Evolutionary conservation across 2,888 invertebrate species (phyloP).

Genomic region (Cataglyphis altisquamis): DNA sequence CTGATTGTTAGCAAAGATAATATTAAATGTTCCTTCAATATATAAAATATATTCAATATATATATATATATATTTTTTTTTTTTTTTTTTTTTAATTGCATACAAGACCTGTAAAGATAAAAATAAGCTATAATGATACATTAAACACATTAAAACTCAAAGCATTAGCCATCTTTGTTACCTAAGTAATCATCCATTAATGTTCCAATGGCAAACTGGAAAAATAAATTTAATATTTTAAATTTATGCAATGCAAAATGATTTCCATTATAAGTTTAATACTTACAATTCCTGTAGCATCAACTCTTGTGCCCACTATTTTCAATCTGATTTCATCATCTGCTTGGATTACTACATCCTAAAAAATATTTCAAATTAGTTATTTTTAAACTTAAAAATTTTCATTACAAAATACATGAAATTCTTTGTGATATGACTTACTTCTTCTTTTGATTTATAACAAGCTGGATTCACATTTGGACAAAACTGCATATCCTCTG

Average conservation of each 20-base stretch:
- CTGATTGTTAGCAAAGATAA: conserved; percentile 28
- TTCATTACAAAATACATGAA: not conserved
- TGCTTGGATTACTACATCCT: conserved; percentile 97
- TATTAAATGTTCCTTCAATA: conserved; percentile 13
- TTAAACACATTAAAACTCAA: not conserved
- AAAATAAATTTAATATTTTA: conserved; percentile 84
- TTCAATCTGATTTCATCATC: conserved; percentile 99
- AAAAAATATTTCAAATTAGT: conserved; percentile 49
- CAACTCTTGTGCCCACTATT: conserved; percentile 99
- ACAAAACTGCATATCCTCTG: conserved; percentile 99
- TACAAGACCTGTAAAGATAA: conserved; percentile 76
- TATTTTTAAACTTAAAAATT: conserved; percentile 13
- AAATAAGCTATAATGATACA: not conserved
- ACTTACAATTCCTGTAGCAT: conserved; percentile 99
- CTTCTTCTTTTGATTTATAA: conserved; percentile 99
- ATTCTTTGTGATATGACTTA: conserved; percentile 74
- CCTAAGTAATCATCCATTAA: conserved; percentile 99
- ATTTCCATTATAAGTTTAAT: conserved; percentile 38
- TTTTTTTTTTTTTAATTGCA: conserved; percentile 72
- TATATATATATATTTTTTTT: not conserved
- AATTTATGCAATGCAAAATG: not conserved
- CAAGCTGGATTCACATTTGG: conserved; percentile 99
- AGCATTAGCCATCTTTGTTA: conserved; percentile 86
- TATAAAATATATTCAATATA: conserved; percentile 3
- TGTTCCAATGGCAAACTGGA: conserved; percentile 98